Evolutionary conservation across 2,797 vertebrate genomes (phyloP), one percentile per base, ranked within the genome.

Genomic region (Urosaurus nigricauda): DNA sequence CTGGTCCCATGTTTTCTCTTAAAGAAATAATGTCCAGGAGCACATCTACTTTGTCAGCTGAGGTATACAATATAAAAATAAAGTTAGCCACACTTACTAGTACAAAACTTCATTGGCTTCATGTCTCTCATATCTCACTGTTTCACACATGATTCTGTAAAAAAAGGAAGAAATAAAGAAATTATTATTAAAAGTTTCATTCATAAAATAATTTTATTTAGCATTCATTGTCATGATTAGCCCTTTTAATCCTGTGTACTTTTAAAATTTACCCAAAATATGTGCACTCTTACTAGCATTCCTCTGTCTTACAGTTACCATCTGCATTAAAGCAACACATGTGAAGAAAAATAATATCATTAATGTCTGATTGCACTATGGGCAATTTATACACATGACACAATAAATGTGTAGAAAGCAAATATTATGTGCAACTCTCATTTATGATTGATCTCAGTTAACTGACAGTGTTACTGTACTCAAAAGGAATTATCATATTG

Each of bases 21-120:
- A 51, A 51, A 51, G 47, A 51, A 51, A 9, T 51, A 51, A 51
- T 51, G 5, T 7, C 47, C 47, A 51, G 47, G 8, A 51, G 5
- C 8, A 51, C 8, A 51, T 51, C 47, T 9, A 9, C 47, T 51
- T 51, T 51, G 47, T 51, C 8, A 51, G 8, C 47, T 9, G 47
- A 51, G 47, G 47, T 51, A 51, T 19, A 86, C 0, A 0, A 78
- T 63, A 91, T 21, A 83, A 92, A 86, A 85, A 26, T 47, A 92
- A 43, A 79, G 75, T 56, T 3, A 91, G 92, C 14, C 70, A 89
- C 94, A 99, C 99, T 98, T 97, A 99, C 99, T 99, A 99, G 97
- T 99, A 99, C 0, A 99, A 97, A 90, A 99, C 98, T 97, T 99
- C 98, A 85, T 99, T 99, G 92, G 99, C 99, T 96, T 99, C 99